Evolutionary conservation across 2,113 vertebrate species (phyloP).

Genomic region (Clarias macrocephalus): DNA sequence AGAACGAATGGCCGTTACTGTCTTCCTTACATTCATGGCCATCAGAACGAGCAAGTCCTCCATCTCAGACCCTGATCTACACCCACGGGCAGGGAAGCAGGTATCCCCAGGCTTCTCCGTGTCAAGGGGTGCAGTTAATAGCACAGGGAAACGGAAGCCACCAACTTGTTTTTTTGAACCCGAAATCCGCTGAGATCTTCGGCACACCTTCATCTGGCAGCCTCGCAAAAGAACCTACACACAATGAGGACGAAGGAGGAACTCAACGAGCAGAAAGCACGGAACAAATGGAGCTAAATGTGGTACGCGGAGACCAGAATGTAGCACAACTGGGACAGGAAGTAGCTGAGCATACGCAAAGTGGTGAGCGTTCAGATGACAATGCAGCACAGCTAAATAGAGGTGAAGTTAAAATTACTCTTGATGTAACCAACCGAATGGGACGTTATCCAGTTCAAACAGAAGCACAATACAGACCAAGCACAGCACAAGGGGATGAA

Average conservation of each 20-base stretch:
- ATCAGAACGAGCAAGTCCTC: not conserved
- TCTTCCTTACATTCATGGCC: conserved; percentile 40
- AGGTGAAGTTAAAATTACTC: not conserved
- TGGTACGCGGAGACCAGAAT: conserved; percentile 1
- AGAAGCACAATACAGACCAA: conserved; percentile 36
- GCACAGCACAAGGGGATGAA: conserved; percentile 26
- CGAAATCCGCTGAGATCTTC: not conserved
- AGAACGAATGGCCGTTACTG: conserved; percentile 54
- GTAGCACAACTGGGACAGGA: conserved; percentile 4
- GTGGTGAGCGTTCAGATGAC: not conserved
- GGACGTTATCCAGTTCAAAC: not conserved
- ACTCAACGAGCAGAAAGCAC: not conserved
- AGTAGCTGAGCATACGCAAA: not conserved
- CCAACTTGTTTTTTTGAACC: not conserved
- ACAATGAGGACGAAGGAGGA: conserved; percentile 12
- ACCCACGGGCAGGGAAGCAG: conserved; percentile 24
- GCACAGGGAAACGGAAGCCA: not conserved
- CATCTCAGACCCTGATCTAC: conserved; percentile 30
- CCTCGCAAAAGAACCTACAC: not conserved
- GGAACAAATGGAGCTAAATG: conserved; percentile 14
- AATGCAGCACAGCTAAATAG: conserved; percentile 25
- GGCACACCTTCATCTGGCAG: conserved; percentile 11
- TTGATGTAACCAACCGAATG: conserved; percentile 1
- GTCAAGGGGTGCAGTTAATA: conserved; percentile 23
- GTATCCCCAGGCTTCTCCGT: not conserved